Conservation (phyloP, 1,140 invertebrate genomes). For the Scaptomyza graminum region DNA sequence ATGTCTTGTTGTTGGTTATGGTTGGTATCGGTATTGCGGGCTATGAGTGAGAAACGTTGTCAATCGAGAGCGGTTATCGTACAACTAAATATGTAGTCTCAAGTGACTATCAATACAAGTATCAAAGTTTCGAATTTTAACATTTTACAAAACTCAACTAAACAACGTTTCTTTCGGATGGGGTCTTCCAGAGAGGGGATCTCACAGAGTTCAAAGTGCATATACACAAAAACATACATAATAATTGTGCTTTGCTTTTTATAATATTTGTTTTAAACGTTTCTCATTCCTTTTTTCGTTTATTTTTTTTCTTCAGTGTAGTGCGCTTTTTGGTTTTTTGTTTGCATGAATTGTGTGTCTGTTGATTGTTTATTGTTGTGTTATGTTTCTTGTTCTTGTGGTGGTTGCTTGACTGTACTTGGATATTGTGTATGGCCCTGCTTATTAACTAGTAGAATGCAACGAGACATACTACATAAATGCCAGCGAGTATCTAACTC, state of each 20-base stretch:
- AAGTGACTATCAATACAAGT: no score
- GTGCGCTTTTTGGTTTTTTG: conserved; percentile 39
- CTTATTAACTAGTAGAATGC: conserved; percentile 9
- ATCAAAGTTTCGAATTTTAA: no score
- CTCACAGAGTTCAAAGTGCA: conserved; percentile 43
- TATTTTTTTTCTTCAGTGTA: conserved; percentile 45
- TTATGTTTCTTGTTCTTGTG: conserved; percentile 32
- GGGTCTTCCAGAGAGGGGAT: conserved; percentile 20
- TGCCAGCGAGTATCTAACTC: neutral
- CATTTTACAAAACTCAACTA: conserved; percentile 1
- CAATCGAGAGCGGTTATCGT: conserved; percentile 6
- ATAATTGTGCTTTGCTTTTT: conserved; percentile 42
- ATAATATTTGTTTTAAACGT: conserved; percentile 6
- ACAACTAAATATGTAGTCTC: neutral
- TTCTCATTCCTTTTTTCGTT: conserved; percentile 20
- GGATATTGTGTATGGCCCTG: conserved; percentile 23
- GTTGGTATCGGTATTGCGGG: conserved; percentile 20
- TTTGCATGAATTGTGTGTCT: conserved; percentile 40
- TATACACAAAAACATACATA: conserved; percentile 53
- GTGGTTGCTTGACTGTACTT: conserved; percentile 58
- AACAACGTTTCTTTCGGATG: conserved; percentile 26
- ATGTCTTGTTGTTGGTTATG: conserved; percentile 42
- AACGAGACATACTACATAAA: conserved; percentile 1
- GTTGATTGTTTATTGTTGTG: conserved; percentile 50
- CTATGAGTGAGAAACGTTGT: conserved; percentile 28